A percentile compares a stretch with the other conserved stretches of the same genome.
Evolutionary conservation across 1,140 invertebrate genomes (phyloP).

Genomic region (Agrypnia vestita): DNA sequence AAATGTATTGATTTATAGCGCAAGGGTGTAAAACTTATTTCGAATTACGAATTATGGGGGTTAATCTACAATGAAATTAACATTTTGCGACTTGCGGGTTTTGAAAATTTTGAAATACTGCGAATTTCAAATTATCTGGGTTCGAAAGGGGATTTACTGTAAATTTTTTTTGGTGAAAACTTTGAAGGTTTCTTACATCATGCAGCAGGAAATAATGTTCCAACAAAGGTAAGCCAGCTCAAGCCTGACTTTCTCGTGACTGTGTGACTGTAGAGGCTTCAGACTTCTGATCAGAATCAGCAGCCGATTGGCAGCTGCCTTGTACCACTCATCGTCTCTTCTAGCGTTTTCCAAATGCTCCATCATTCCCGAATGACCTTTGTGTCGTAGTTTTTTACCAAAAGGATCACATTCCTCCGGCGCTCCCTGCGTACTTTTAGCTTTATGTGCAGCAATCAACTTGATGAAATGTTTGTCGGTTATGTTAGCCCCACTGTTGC

Average conservation of each 20-base stretch:
- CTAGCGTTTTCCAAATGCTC: conserved; percentile 68
- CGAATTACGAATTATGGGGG: too few relatives aligned
- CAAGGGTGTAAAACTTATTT: too few relatives aligned
- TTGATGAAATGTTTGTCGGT: conserved; percentile 52
- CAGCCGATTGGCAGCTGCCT: conserved; percentile 74
- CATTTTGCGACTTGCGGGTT: too few relatives aligned
- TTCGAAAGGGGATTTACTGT: too few relatives aligned
- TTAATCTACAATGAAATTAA: too few relatives aligned
- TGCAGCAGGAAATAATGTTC: conserved; percentile 73
- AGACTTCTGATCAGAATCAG: conserved; percentile 70
- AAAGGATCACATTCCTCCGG: conserved; percentile 56
- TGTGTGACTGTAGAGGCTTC: conserved; percentile 70
- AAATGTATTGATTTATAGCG: too few relatives aligned
- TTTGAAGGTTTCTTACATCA: conserved; percentile 67
- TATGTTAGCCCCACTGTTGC: conserved; percentile 41
- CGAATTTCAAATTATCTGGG: too few relatives aligned
- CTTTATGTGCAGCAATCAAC: conserved; percentile 57
- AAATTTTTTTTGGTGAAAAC: background rate
- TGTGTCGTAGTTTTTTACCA: conserved; percentile 56
- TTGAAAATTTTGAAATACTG: too few relatives aligned
- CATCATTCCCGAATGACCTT: conserved; percentile 63
- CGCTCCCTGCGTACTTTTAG: conserved; percentile 47
- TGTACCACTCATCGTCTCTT: conserved; percentile 74
- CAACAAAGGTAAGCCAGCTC: conserved; percentile 72
- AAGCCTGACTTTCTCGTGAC: conserved; percentile 73